These are phyloP conservation scores for Sericinus montela DNA, from an alignment of 2,888 invertebrate species.

Conservation along the genomic window DNA sequence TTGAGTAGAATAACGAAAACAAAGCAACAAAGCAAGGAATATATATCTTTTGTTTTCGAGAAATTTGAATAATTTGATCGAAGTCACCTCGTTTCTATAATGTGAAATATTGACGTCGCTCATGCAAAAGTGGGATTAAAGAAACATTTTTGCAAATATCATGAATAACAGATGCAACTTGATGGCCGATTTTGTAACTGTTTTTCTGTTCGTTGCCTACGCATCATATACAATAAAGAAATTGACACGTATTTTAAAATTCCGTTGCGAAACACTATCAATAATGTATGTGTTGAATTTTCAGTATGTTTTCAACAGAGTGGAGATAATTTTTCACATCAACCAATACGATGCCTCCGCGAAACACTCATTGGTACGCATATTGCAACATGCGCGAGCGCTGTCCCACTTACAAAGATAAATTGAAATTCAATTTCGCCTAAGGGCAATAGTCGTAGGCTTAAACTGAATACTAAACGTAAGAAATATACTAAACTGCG, in stretches of 20 bases:
- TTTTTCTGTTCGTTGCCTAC: conserved; percentile 1
- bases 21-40: too few relatives aligned
- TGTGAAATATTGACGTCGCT: conserved; percentile 1
- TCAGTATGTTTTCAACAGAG: conserved; percentile 19
- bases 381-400: conserved; percentile 56
- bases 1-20: neutral
- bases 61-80: too few relatives aligned
- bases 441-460: conserved; percentile 60
- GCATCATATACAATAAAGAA: conserved; percentile 4
- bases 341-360: conserved; percentile 45
- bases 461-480: conserved; percentile 41
- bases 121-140: neutral
- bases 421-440: conserved; percentile 74
- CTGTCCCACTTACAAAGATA: conserved; percentile 69
- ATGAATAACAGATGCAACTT: conserved; percentile 1
- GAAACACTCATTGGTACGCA: conserved; percentile 56
- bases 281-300: conserved; percentile 17
- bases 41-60: too few relatives aligned
- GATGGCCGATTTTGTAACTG: conserved; percentile 3
- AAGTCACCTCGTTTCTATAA: neutral
- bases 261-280: conserved; percentile 10
- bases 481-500: conserved; percentile 6
- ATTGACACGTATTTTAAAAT: conserved; percentile 12
- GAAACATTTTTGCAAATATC: conserved; percentile 8
- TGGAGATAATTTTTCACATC: conserved; percentile 26